These are phyloP conservation scores for Sericinus montela DNA, from an alignment of 2,888 invertebrate species.

Conservation along the genomic window DNA sequence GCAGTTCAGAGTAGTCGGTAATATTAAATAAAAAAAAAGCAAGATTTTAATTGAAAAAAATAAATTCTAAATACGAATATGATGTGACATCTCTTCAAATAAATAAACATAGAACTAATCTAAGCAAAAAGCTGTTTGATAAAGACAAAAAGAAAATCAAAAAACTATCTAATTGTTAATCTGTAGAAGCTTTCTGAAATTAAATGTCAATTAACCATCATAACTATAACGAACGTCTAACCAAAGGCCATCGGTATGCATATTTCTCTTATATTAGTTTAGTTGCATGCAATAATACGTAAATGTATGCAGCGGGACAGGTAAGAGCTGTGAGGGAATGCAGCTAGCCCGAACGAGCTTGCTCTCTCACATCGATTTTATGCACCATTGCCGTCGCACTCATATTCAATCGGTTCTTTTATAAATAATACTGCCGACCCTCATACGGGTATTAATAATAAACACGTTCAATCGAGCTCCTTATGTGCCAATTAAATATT, in stretches of 20 bases:
- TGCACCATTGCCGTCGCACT: conserved; percentile 46
- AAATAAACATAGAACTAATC: too few relatives aligned
- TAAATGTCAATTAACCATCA: too few relatives aligned
- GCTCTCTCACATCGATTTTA: conserved; percentile 49
- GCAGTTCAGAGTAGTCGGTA: too few relatives aligned
- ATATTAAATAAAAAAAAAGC: too few relatives aligned
- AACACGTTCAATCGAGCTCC: conserved; percentile 55
- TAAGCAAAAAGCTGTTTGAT: too few relatives aligned
- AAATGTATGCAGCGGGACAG: conserved; percentile 25
- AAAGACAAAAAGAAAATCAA: too few relatives aligned
- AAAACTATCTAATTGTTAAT: too few relatives aligned
- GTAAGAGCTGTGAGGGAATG: conserved; percentile 37
- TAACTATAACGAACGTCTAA: neutral
- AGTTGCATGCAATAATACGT: neutral
- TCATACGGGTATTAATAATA: conserved; percentile 62
- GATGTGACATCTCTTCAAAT: too few relatives aligned
- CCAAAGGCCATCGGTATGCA: conserved; percentile 1
- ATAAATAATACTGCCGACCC: conserved; percentile 56
- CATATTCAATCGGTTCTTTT: conserved; percentile 54
- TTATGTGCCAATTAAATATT: conserved; percentile 60
- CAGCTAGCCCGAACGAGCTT: conserved; percentile 30
- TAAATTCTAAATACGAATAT: too few relatives aligned
- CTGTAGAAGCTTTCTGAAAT: too few relatives aligned
- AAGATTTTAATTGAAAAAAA: too few relatives aligned
- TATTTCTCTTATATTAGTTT: conserved; percentile 1